Evolutionary conservation across 2,888 invertebrate genomes (phyloP).

Genomic region (Leptopilina syphax): DNA sequence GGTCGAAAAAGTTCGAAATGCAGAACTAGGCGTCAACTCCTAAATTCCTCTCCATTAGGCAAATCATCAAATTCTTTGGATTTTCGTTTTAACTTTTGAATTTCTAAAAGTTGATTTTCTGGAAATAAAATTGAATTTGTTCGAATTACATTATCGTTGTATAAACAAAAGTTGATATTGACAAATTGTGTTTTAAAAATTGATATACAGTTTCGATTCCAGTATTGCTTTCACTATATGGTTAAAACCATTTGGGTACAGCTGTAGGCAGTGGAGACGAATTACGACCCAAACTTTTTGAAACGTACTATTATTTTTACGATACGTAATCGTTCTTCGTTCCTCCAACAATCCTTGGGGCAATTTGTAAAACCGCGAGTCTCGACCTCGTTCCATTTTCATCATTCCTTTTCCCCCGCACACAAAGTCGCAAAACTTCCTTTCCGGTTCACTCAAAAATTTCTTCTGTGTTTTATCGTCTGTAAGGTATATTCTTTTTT

Average conservation of each 20-base stretch:
- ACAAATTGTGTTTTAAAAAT: no score
- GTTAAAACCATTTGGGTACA: not conserved
- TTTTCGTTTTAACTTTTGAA: no score
- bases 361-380: slow-evolving; percentile 25
- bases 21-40: not conserved
- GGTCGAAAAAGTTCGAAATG: not conserved
- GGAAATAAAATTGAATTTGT: not conserved
- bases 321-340: slow-evolving; percentile 10
- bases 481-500: not conserved
- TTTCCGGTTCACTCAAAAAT: not conserved
- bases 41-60: slow-evolving; percentile 17
- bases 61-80: not conserved
- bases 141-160: no score
- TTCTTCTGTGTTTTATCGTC: not conserved
- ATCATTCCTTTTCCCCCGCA: not conserved
- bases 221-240: not conserved
- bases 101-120: not conserved
- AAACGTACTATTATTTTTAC: slow-evolving; percentile 28
- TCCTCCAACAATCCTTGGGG: slow-evolving; percentile 18
- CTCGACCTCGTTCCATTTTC: slow-evolving; percentile 16
- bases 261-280: not conserved
- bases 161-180: not conserved
- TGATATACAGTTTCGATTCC: no score
- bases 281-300: slow-evolving; percentile 8
- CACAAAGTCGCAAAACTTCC: not conserved